These are phyloP conservation scores for Stenchaetothrips biformis DNA, from an alignment of 2,888 invertebrate genomes.

Conservation along the genomic window DNA sequence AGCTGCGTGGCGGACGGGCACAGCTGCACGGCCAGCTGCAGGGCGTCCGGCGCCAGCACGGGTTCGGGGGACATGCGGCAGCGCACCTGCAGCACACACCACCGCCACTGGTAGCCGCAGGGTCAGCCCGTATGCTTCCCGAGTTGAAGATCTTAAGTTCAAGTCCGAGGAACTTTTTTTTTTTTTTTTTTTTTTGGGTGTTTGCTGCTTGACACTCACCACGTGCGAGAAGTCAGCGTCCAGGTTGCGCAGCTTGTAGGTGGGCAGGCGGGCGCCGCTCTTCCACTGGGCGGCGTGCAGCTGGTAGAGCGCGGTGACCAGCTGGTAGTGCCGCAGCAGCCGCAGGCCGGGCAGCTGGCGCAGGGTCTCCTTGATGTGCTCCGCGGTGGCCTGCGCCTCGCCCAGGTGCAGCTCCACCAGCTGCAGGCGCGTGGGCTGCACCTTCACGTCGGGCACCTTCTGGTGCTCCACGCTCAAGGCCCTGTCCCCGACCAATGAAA, in stretches of 20 bases:
- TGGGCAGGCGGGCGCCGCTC: conserved; percentile 35
- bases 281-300: conserved; percentile 39
- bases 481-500: background rate
- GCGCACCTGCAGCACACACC: conserved; percentile 36
- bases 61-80: conserved; percentile 39
- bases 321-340: conserved; percentile 40
- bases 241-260: conserved; percentile 40
- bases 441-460: background rate
- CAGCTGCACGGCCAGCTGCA: conserved; percentile 39
- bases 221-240: conserved; percentile 43
- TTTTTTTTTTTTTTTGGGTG: background rate
- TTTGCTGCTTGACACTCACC: conserved; percentile 37
- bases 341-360: conserved; percentile 36
- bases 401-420: conserved; percentile 40
- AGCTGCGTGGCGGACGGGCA: conserved; percentile 40
- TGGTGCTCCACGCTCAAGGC: conserved; percentile 4
- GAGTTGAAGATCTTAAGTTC: no score
- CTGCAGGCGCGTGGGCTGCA: background rate
- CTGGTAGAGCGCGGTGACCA: conserved; percentile 39
- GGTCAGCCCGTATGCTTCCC: no score
- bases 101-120: background rate
- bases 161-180: background rate
- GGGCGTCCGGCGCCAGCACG: conserved; percentile 39
- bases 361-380: conserved; percentile 38
- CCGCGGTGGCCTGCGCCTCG: conserved; percentile 36